Base-by-base conservation (phyloP, 2,888 invertebrate genomes). In the Amiota mariae region DNA sequence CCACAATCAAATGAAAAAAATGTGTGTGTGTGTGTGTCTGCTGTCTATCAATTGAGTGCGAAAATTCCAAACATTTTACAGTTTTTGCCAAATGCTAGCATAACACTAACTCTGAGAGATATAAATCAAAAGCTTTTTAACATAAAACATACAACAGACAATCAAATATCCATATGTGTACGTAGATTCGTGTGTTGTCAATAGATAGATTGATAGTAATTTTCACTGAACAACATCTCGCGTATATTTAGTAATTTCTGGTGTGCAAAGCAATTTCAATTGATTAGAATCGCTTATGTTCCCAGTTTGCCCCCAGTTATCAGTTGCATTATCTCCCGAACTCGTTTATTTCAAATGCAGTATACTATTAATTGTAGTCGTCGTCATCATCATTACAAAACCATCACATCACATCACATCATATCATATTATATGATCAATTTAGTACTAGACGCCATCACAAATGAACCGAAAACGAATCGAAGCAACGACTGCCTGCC, bases 371-470 rank as follows among this genome's bases (percentile, higher is more conserved):
- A 24, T 59, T 20, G 10, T 59, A 20, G 18, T 20, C 18, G 20
- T 59, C 20, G 59, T 59, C 20, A 8, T 11, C 59, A 20, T 18
- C 59, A 59, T 57, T 15, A 57, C 15, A 8, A 15, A 8, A 20
- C 20, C 57, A 57, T 15, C 15, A n/a, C 57, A 57, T 12, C 11
- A 15, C 18, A 15, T 3, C 24, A 20, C 59, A 57, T 15, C 1
- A 15, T 1, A 57, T 57, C 67, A 64, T 13, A 78, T 78, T 74
- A 76, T 73, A 74, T 78, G 77, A 78, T 78, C 77, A 36, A 67
- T 77, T 77, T 76, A 77, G 36, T 36, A n/a, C n/a, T n/a, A 36
- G 66, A 71, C 49, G 66, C 72, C 36, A 36, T 2, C 36, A 36
- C 3, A 36, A 36, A 36, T 36, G 36, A 36, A 36, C 8, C 36